A percentile compares a stretch with the other conserved stretches of the same genome.
These are phyloP conservation scores for Colletes gigas DNA, from an alignment of 1,140 invertebrate species.

Conservation along the genomic window DNA sequence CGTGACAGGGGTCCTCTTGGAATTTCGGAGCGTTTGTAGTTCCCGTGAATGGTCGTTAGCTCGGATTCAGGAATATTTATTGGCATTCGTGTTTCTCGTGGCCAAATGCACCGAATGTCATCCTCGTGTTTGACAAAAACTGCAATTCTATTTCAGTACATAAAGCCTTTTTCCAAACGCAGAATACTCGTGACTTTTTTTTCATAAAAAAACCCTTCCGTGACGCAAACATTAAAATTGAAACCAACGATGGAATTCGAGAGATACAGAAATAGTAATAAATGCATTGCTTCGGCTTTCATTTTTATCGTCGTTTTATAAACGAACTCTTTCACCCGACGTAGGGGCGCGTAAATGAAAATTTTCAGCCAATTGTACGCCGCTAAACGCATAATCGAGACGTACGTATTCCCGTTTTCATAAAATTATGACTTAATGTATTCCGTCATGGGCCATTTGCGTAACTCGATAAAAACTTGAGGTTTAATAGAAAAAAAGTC, in stretches of 20 bases:
- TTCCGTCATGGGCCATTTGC: constrained; percentile 14
- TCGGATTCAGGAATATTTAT: constrained; percentile 27
- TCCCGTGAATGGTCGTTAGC: constrained; percentile 1
- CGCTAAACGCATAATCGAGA: constrained; percentile 2
- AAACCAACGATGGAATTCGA: too few relatives aligned
- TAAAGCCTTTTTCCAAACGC: too few relatives aligned
- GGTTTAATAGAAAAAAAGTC: constrained; percentile 16
- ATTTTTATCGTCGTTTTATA: too few relatives aligned
- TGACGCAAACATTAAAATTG: too few relatives aligned
- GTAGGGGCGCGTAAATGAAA: neutral
- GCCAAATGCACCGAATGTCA: neutral
- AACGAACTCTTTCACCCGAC: too few relatives aligned
- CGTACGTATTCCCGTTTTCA: neutral
- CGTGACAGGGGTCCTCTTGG: constrained; percentile 11
- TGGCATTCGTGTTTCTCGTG: neutral
- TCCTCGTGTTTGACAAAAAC: neutral
- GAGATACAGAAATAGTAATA: too few relatives aligned
- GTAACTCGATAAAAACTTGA: constrained; percentile 30
- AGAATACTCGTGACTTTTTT: too few relatives aligned
- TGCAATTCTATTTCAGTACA: too few relatives aligned
- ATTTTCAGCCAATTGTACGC: neutral
- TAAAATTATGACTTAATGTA: constrained; percentile 16
- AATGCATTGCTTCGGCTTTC: too few relatives aligned
- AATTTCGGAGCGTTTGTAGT: constrained; percentile 24
- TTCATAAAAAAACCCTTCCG: too few relatives aligned